These are phyloP conservation scores for Uropsilus gracilis DNA, from an alignment of 2,113 vertebrate species.

Conservation along the genomic window DNA sequence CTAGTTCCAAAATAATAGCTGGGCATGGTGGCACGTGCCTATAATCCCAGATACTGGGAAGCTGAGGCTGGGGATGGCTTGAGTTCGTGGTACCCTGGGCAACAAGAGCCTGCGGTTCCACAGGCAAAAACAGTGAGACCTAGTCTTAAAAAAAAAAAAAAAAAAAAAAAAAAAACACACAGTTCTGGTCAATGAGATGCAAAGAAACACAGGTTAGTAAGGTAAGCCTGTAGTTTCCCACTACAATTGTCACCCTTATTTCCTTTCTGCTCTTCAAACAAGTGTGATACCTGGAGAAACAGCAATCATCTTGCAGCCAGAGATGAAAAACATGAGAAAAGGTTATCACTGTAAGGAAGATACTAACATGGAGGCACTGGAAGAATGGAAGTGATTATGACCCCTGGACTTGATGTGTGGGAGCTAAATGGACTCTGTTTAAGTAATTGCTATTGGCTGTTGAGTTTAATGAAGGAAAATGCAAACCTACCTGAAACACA, in stretches of 20 bases:
- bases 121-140: no score
- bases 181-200: not conserved
- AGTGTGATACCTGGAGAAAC: not conserved
- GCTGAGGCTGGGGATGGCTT: no score
- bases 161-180: no score
- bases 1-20: no score
- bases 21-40: no score
- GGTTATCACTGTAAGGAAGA: not conserved
- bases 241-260: not conserved
- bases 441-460: not conserved
- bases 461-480: not conserved
- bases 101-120: no score
- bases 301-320: not conserved
- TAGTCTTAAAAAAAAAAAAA: no score
- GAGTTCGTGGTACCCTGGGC: no score
- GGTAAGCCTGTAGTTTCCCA: not conserved
- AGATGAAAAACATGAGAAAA: not conserved
- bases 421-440: not conserved
- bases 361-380: not conserved
- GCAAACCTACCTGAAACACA: constrained; percentile 33
- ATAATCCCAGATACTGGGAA: no score
- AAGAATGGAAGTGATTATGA: not conserved
- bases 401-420: not conserved
- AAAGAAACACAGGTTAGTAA: not conserved
- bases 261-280: not conserved